Base-by-base conservation (phyloP, 2,888 invertebrate species). In the Nomada ruficornis region DNA sequence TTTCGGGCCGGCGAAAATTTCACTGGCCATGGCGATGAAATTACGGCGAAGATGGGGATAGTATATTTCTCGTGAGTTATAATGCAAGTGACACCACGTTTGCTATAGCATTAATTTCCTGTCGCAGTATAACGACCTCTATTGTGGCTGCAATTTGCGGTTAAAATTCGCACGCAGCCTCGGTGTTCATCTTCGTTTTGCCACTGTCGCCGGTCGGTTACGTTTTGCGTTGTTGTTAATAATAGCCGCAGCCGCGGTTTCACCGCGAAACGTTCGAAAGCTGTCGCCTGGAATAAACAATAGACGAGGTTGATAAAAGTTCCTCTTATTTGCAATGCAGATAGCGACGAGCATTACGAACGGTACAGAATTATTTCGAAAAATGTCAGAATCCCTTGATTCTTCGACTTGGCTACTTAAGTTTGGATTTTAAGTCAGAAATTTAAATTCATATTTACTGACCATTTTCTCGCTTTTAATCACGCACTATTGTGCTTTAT, bases 91-190 rank as follows among this genome's bases (percentile, higher is more conserved):
- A 71, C 71, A 72, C 71, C 42, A 55, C 47, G 57, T 78, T 79
- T 57, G 42, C 42, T 80, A 63, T 63, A 72, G 50, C 80, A 80
- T 80, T 80, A 80, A 80, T 80, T 78, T 63, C 71, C 67, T 68
- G 80, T 67, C 67, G 18, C 29, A 29, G 15, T 63, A 57, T 67
- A 80, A 80, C 80, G 78, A 62, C 79, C 55, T 55, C 71, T 67
- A 80, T 80, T 72, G 79, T 26, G 80, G 80, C 57, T 50, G 80
- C 79, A 80, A 80, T 80, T 79, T 78, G 80, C 59, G 80, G 80
- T 71, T 67, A 80, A 80, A 80, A 78, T 79, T 80, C 67, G 70
- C 70, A 65, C 55, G 65, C 79, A 47, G 55, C 54, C 80, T 55
- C 70, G 70, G 65, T 62, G 65, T 80, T 80, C 70, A 78, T 80